These are phyloP conservation scores for Strongylocentrotus purpuratus DNA, from an alignment of 35 echinoderm and acorn worm species.

Conservation along the genomic window DNA sequence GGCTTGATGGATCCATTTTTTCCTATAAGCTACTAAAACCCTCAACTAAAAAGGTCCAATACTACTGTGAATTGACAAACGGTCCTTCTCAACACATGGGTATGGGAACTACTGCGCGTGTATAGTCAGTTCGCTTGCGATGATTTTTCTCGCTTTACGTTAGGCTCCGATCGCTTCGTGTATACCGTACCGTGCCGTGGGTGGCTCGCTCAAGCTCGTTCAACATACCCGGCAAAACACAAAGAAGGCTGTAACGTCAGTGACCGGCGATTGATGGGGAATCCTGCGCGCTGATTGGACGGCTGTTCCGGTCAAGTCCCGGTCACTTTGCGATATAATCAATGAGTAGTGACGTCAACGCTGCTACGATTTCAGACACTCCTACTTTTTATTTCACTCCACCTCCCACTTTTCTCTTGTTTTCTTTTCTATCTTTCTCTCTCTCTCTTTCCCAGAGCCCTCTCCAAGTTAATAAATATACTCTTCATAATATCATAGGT, in stretches of 20 bases:
- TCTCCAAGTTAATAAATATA: background rate
- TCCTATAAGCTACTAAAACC: constrained; percentile 74
- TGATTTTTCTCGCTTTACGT: background rate
- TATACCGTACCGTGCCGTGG: background rate
- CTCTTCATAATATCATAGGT: too few relatives aligned
- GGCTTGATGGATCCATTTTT: constrained; percentile 78
- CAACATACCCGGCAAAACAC: constrained; percentile 52
- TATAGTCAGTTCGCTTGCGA: background rate
- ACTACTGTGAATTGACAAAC: constrained; percentile 49
- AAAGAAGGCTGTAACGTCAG: constrained; percentile 38
- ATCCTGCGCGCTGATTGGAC: background rate
- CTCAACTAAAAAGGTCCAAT: constrained; percentile 47
- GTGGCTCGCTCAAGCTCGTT: constrained; percentile 4
- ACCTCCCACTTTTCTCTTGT: background rate
- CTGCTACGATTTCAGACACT: constrained; percentile 18
- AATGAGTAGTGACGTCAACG: constrained; percentile 50
- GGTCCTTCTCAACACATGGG: constrained; percentile 41
- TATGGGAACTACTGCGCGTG: constrained; percentile 49
- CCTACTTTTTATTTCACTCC: background rate
- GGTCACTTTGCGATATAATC: constrained; percentile 55
- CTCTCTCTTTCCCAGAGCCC: background rate
- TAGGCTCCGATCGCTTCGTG: background rate
- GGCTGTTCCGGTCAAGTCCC: constrained; percentile 42
- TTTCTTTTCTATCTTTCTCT: background rate
- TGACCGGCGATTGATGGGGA: constrained; percentile 40